Percentiles rank a stretch among this genome's conserved stretches.
Evolutionary conservation across 2,888 invertebrate species (phyloP).

Genomic region (Coenonympha glycerion): DNA sequence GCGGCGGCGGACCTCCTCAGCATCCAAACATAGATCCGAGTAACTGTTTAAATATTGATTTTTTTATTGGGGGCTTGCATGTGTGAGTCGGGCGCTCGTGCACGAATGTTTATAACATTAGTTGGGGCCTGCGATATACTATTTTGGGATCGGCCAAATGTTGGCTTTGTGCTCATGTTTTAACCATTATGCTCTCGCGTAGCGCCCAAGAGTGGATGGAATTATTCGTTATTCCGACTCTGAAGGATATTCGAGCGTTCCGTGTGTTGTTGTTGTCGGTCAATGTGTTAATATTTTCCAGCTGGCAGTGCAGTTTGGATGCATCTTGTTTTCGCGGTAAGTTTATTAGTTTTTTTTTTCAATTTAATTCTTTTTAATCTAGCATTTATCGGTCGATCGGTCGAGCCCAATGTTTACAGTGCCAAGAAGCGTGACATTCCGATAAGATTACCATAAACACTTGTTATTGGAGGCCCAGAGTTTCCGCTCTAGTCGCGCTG

Average conservation of each 20-base stretch:
- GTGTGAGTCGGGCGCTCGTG: slow-evolving; percentile 49
- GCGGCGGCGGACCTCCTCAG: slow-evolving; percentile 23
- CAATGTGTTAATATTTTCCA: slow-evolving; percentile 12
- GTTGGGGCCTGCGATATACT: slow-evolving; percentile 67
- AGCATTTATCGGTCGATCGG: slow-evolving; percentile 47
- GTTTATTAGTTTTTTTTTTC: slow-evolving; percentile 5
- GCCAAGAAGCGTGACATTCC: slow-evolving; percentile 32
- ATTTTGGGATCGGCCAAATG: slow-evolving; percentile 71
- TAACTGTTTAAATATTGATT: slow-evolving; percentile 66
- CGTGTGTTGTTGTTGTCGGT: slow-evolving; percentile 11
- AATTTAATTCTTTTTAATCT: slow-evolving; percentile 17
- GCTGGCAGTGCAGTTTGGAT: neutral
- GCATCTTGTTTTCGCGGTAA: slow-evolving; percentile 18
- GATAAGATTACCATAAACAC: slow-evolving; percentile 37
- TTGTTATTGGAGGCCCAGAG: slow-evolving; percentile 20
- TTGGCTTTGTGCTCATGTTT: slow-evolving; percentile 56
- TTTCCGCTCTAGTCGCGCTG: slow-evolving; percentile 10
- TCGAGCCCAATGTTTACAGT: slow-evolving; percentile 45
- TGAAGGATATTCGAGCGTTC: slow-evolving; percentile 23
- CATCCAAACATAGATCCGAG: slow-evolving; percentile 36
- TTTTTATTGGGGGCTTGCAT: slow-evolving; percentile 45
- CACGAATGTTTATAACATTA: slow-evolving; percentile 69
- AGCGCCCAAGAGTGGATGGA: slow-evolving; percentile 33
- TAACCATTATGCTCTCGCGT: slow-evolving; percentile 43
- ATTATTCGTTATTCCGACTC: slow-evolving; percentile 21